Base-by-base conservation (phyloP, 1,140 invertebrate genomes). In the Geopemphigus sp. region DNA sequence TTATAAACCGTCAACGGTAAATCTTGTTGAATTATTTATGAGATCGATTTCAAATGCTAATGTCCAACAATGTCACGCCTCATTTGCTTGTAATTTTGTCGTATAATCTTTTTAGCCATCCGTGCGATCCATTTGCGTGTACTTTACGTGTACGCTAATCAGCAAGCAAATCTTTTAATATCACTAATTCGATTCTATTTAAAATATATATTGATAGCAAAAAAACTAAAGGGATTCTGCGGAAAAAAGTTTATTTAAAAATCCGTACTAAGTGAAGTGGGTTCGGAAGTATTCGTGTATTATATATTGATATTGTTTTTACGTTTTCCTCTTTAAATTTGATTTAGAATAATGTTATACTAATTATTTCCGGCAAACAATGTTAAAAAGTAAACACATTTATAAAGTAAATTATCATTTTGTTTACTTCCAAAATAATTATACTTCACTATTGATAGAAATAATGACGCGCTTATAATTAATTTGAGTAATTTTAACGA, bases 21-120 rank as follows among this genome's bases (percentile, higher is more conserved):
- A 76, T 76, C 73, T 78, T 17, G 57, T 61, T 78, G 74, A 78
- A 78, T 78, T 78, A 78, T 78, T 78, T 78, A 78, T 78, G 74
- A 78, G 57, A 63, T 78, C 74, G 74, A 78, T 78, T 76, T 78
- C 74, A 54, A 78, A 78, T 78, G 56, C 57, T 63, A 78, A 78
- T 78, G 57, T 61, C 57, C 22, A 59, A 78, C 56, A 63, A 78
- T 78, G 57, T 61, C 39, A 63, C 29, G 74, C 45, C 74, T 78
- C 74, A 78, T 78, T 78, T 78, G 74, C 22, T 78, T 78, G 74
- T 78, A 78, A 78, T 78, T 26, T 61, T 63, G 74, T 78, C 57
- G 61, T 26, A 50, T 78, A 50, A 78, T 78, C 57, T 63, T 24
- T 78, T 63, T 78, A 63, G 57, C 57, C 74, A 26, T 26, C 24